phyloP scores from a whole-genome alignment of 2,797 vertebrate species.

The Echeneis naucrates region DNA sequence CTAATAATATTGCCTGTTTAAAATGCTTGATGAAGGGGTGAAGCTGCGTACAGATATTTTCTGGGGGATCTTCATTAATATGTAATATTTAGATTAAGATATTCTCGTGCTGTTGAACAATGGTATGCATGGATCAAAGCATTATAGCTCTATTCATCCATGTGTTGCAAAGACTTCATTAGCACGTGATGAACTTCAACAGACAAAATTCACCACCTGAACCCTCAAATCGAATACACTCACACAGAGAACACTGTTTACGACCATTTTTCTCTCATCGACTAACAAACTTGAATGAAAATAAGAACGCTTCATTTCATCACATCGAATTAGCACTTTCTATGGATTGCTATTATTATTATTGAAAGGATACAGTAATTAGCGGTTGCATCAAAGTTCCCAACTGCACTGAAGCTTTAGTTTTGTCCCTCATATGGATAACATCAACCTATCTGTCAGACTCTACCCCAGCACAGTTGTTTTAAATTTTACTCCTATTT shows the following conservation, averaged over 20 bases:
- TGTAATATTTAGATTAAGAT: background rate
- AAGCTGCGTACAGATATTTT: background rate
- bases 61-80: conserved; percentile 2
- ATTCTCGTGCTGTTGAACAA: background rate
- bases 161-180: background rate
- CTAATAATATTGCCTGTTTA: background rate
- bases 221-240: background rate
- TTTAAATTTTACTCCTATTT: background rate
- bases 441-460: background rate
- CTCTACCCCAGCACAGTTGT: background rate
- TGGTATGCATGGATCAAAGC: background rate
- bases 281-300: background rate
- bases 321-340: no score
- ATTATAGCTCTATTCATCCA: background rate
- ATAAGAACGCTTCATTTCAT: no score
- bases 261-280: background rate
- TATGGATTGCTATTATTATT: no score
- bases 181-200: background rate
- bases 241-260: background rate
- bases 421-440: no score
- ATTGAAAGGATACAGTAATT: no score
- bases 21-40: conserved; percentile 1
- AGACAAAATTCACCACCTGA: background rate
- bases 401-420: no score
- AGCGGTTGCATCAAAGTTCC: no score